A percentile compares a stretch with the other conserved stretches of the same genome.
These are phyloP conservation scores for Pitangus sulphuratus DNA, from an alignment of 2,797 vertebrate genomes.

Conservation along the genomic window DNA sequence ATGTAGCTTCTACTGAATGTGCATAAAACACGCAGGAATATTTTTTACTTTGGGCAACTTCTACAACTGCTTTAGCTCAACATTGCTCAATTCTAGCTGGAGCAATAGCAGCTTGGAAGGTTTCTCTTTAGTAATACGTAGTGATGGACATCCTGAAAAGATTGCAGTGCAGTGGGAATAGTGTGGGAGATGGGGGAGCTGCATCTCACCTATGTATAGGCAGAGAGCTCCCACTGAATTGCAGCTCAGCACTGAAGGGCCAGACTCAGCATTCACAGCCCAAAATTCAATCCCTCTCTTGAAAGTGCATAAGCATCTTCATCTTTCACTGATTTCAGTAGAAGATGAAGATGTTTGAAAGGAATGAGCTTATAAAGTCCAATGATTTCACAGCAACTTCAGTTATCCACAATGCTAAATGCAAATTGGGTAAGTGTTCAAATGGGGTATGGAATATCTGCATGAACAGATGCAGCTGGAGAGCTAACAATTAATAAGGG, in stretches of 20 bases:
- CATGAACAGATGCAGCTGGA: not conserved
- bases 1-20: not conserved
- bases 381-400: not conserved
- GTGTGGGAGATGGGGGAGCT: not conserved
- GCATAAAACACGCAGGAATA: not conserved
- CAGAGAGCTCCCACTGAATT: not conserved
- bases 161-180: fast-evolving
- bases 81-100: not conserved
- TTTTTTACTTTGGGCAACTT: not conserved
- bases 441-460: not conserved
- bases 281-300: not conserved
- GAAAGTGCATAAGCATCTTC: not conserved
- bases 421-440: not conserved
- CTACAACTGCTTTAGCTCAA: not conserved
- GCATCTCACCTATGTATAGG: not conserved
- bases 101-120: not conserved
- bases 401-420: not conserved
- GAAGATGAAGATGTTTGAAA: not conserved
- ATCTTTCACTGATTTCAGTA: not conserved
- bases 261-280: not conserved
- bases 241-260: not conserved
- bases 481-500: not conserved
- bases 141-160: not conserved
- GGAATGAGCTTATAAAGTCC: not conserved
- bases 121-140: not conserved